phyloP scores from a whole-genome alignment of 2,113 vertebrate genomes.

The Malurus cyaneus region DNA sequence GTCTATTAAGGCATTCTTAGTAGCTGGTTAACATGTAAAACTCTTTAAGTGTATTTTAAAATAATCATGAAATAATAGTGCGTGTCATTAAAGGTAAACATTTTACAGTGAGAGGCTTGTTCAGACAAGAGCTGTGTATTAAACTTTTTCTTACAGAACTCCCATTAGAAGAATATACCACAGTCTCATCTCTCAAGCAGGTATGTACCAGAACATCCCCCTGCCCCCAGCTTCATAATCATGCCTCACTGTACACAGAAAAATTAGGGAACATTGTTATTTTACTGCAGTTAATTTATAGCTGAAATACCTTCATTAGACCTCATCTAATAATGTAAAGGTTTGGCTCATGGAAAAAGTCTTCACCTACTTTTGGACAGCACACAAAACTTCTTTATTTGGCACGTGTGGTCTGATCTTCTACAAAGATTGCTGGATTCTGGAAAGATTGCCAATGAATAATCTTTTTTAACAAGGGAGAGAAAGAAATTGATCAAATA shows the following conservation, averaged over 20 bases:
- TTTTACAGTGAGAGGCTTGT: slow-evolving; percentile 75
- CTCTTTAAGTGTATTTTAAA: slow-evolving; percentile 84
- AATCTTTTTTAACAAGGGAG: background rate
- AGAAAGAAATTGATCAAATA: background rate
- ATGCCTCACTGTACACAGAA: background rate
- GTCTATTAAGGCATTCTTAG: slow-evolving; percentile 85
- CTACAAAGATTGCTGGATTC: background rate
- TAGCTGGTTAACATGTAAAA: slow-evolving; percentile 85
- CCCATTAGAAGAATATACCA: slow-evolving; percentile 42
- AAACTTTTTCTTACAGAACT: slow-evolving; percentile 76
- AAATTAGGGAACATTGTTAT: background rate
- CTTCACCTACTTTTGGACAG: background rate
- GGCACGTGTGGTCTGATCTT: background rate
- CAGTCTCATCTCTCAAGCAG: background rate
- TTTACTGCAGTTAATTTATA: background rate
- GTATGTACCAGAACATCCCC: background rate
- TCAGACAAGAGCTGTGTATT: slow-evolving; percentile 72
- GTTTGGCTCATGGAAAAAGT: background rate
- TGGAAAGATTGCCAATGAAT: background rate
- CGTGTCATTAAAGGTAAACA: slow-evolving; percentile 83
- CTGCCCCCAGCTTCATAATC: background rate
- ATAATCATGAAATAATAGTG: slow-evolving; percentile 85
- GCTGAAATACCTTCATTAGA: background rate
- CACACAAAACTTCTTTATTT: background rate
- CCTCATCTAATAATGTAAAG: background rate